A percentile compares a stretch with the other conserved stretches of the same genome.
Conservation (phyloP, 2,888 invertebrate genomes). For the Callimorpha dominula region DNA sequence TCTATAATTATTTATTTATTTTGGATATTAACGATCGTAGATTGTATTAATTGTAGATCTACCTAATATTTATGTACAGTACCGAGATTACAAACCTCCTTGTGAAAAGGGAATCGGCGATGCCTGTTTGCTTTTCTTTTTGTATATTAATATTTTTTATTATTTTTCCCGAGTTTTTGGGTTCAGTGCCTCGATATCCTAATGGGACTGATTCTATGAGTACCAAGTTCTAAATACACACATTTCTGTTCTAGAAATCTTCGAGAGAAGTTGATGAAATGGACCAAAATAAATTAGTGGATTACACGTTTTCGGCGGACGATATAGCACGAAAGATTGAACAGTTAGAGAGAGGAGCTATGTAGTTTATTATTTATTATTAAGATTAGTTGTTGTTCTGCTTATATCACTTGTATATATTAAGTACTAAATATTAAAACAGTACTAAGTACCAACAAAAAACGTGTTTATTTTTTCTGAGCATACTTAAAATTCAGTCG, state of each 20-base stretch:
- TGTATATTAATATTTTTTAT: no score
- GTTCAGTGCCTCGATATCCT: not conserved
- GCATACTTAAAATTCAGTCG: no score
- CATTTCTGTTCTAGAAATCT: slow-evolving; percentile 53
- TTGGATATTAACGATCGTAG: no score
- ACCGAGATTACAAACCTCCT: no score
- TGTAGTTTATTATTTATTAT: not conserved
- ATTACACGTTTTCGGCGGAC: slow-evolving; percentile 75
- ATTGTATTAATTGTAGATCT: no score
- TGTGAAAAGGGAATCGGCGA: no score
- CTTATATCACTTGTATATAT: not conserved
- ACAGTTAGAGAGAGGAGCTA: slow-evolving; percentile 61
- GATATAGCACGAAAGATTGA: slow-evolving; percentile 79
- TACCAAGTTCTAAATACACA: not conserved
- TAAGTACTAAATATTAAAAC: not conserved
- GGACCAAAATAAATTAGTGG: slow-evolving; percentile 60
- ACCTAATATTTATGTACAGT: no score
- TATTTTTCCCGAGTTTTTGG: no score
- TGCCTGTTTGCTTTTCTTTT: no score
- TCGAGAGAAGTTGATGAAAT: slow-evolving; percentile 47
- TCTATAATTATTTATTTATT: no score
- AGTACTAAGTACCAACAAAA: no score
- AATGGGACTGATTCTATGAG: not conserved
- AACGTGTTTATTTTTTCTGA: no score
- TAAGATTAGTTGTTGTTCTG: not conserved